These are phyloP conservation scores for Cryptotermes secundus DNA, from an alignment of 1,140 invertebrate species.

Conservation along the genomic window DNA sequence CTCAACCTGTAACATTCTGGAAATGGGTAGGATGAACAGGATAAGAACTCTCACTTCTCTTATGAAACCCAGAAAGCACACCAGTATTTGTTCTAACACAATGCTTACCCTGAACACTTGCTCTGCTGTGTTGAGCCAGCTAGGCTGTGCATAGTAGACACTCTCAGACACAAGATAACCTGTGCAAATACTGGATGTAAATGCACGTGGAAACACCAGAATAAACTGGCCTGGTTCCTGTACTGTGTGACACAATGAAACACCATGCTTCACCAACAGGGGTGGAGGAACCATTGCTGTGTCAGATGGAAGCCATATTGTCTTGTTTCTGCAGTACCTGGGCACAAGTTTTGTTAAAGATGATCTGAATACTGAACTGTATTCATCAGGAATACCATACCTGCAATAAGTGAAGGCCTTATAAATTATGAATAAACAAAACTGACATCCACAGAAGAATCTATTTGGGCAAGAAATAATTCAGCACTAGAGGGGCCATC, in stretches of 20 bases:
- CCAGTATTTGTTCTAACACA: no score
- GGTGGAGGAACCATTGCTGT: conserved; percentile 93
- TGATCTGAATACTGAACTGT: conserved; percentile 70
- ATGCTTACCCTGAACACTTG: conserved; percentile 68
- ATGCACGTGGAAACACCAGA: conserved; percentile 86
- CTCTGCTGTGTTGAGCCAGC: conserved; percentile 75
- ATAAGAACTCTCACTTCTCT: no score
- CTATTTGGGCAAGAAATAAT: no score
- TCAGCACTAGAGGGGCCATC: no score
- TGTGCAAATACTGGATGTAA: conserved; percentile 85
- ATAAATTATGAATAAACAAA: no score
- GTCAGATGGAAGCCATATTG: conserved; percentile 87
- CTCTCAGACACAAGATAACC: conserved; percentile 91
- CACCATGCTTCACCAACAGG: conserved; percentile 70
- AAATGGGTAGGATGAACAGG: no score
- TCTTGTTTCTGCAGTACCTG: conserved; percentile 73
- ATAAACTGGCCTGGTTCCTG: conserved; percentile 90
- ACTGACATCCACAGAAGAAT: no score
- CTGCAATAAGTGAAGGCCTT: conserved; percentile 43
- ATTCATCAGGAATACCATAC: conserved; percentile 82
- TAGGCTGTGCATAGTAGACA: conserved; percentile 85
- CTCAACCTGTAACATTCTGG: no score
- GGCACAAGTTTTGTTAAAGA: conserved; percentile 79
- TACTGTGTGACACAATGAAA: conserved; percentile 74
- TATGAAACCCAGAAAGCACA: no score